Evolutionary conservation across 1,140 invertebrate species (phyloP), one percentile per base, ranked within the genome.

Genomic region (Neodiprion pinetum): DNA sequence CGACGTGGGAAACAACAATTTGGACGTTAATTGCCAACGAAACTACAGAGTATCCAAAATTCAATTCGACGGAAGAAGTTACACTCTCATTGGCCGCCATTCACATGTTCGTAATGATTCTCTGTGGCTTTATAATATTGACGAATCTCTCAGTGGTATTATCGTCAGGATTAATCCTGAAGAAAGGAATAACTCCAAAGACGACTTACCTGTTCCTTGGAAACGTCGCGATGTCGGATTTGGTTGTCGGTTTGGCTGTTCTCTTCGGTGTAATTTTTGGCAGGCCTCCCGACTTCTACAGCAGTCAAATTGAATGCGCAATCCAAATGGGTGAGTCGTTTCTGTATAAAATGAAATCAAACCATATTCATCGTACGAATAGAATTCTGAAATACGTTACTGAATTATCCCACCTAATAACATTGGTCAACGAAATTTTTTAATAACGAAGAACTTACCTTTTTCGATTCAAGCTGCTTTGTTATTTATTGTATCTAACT

Each of bases 181-280:
- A 87, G 80, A 90, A 90, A 87, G 88, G 90, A 75, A 85, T 89
- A 75, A 85, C 90, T 77, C 90, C 88, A 9, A 88, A 89, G 74
- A 90, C 89, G 69, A 91, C 90, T 0, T 91, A 91, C 80, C 81
- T 91, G 21, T 85, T 92, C 61, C 84, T 92, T 8, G 91, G 91
- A 7, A 92, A 92, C 81, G 89, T 92, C 5, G 90, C 90, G 0
- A 82, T 91, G 10, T 87, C 90, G 1, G 90, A 92, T 80, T 86
- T 90, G 23, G 82, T 91, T 9, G 89, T 89, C 9, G 90, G 90
- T 9, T 74, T 90, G n/a, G 88, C 90, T 0, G 85, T 91, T 7
- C 82, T 92, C 11, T 89, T 91, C 77, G 90, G 89, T 7, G 85
- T 89, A 67, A 74, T 83, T 14, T 86, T 87, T 72, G 28, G 28